Evolutionary conservation across 2,797 vertebrate genomes (phyloP), one percentile per base, ranked within the genome.

Genomic region (Vireo griseus): DNA sequence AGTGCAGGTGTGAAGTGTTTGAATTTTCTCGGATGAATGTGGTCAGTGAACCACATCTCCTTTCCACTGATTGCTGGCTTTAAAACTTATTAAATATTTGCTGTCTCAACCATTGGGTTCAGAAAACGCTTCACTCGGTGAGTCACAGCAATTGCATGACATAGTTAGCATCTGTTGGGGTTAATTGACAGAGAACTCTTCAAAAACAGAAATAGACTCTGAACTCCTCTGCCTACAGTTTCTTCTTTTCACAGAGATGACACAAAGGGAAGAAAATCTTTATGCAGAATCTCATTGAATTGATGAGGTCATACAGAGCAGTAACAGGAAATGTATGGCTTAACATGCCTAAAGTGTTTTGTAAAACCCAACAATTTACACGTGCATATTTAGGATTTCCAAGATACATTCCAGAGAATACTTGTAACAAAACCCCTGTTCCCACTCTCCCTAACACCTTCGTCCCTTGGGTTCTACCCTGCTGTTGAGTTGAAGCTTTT

Each of bases 101-200:
- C 39, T 37, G 10, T 61, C 47, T 57, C 73, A 81, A 18, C 33
- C 52, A 14, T 8, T n/a, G 61, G 31, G 57, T 45, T 92, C 51
- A 78, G 25, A 78, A 74, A 91, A 69, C 13, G 51, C 50, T 94
- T 74, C 69, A 33, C n/a, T 54, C 13, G 1, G 18, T 5, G 3
- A 82, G 86, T 89, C 67, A 74, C 57, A n/a, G 40, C 39, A 47
- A 48, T 57, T 72, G 45, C 47, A n/a, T 18, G 22, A 39, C 35
- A 29, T 39, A 16, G 68, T 77, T 55, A 24, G 79, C 65, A 69
- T 91, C 81, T 78, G 65, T 25, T 5, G 13, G 35, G 45, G 68
- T 92, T 94, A 95, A 86, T 72, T 93, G 75, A 86, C 37, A 57
- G 52, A 82, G 42, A 74, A 81, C 57, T 47, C 63, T 37, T 91